Base-by-base conservation (phyloP, 1,140 invertebrate genomes). In the Pseudomyrmex cubaensis region DNA sequence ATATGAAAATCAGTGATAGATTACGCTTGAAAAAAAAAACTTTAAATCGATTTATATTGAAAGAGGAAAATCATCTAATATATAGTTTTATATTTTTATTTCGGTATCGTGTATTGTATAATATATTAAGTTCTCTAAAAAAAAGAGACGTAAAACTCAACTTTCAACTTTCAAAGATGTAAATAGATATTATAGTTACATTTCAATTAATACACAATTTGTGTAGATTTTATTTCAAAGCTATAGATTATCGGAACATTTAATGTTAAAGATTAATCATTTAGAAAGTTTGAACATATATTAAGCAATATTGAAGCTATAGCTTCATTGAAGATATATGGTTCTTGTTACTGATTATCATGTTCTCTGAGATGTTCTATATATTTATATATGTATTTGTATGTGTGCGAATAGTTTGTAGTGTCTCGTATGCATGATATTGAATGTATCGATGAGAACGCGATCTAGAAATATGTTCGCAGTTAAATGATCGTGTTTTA, bases 1-100 rank as follows among this genome's bases (percentile, higher is more conserved):
- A 87, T 87, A 57, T 87, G 72, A 61, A 62, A 57, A 84, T 87
- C 66, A 80, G 57, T 80, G 70, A 70, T 78, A 78, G 54, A n/a
- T 59, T 48, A 59, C 3, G 59, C 1, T 22, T 5, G 35, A 5
- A 7, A 35, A 35, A 25, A 25, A 61, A 12, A 54, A 44, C 35
- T 59, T 59, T 1, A 80, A 46, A 59, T n/a, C 2, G 4, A 10
- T 44, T 78, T 67, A 13, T 57, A 22, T 52, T 35, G 35, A 5
- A 3, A 10, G 25, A 63, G 35, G 12, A 63, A 44, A 64, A 44
- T 22, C 13, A 48, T 17, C 13, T 22, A 63, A 62, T 75, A 48
- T 50, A 20, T 35, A 35, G 35, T 35, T 35, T 35, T 35, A 35
- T 35, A 35, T 35, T 35, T 35, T 35, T 35, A 35, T 35, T 35